A percentile compares a stretch with the other conserved stretches of the same genome.
Conservation (phyloP, 1,140 invertebrate species). For the Drosophila navojoa region DNA sequence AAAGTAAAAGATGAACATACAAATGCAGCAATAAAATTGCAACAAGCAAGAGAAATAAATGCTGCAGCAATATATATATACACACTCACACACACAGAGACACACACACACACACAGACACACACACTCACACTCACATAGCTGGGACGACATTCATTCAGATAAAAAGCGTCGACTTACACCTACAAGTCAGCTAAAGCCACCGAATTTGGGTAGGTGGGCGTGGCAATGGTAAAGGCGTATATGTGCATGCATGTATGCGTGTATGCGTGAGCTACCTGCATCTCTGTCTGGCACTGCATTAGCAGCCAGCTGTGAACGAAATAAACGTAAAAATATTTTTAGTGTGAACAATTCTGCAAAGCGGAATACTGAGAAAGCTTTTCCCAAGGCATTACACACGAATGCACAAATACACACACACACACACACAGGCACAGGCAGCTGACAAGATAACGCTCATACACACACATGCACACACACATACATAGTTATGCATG, state of each 20-base stretch:
- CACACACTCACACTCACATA: not conserved
- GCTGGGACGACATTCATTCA: slow-evolving; percentile 61
- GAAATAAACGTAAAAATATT: slow-evolving; percentile 80
- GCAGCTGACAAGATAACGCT: slow-evolving; percentile 45
- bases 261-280: slow-evolving; percentile 18
- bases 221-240: not conserved
- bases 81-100: slow-evolving; percentile 31
- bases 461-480: slow-evolving; percentile 27
- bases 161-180: slow-evolving; percentile 75
- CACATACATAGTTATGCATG: not conserved
- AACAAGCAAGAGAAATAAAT: slow-evolving; percentile 35
- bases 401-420: slow-evolving; percentile 33
- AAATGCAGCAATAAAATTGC: slow-evolving; percentile 46
- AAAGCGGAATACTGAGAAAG: slow-evolving; percentile 68
- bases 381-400: slow-evolving; percentile 40
- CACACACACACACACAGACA: slow-evolving; percentile 25
- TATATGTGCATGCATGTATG: not conserved
- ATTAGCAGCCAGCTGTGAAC: slow-evolving; percentile 78
- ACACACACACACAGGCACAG: slow-evolving; percentile 15
- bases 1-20: slow-evolving; percentile 57
- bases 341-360: slow-evolving; percentile 73
- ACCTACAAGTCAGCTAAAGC: slow-evolving; percentile 30
- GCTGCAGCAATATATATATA: slow-evolving; percentile 40
- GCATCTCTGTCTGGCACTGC: slow-evolving; percentile 60
- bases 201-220: not conserved